phyloP scores from a whole-genome alignment of 2,888 invertebrate genomes.

The Theristus sp. region DNA sequence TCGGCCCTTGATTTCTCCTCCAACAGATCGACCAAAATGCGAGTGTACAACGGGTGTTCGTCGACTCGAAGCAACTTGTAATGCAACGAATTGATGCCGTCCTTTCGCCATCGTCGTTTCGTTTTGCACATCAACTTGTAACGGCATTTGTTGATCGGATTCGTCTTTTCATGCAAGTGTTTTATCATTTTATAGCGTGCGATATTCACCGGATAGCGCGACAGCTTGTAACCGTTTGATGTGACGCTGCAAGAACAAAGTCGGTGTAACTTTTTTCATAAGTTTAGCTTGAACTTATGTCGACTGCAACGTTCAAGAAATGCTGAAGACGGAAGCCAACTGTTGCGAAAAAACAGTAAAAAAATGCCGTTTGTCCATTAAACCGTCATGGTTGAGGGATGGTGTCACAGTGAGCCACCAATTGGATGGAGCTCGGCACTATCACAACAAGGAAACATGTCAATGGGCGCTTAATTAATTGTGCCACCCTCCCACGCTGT shows the following conservation, averaged over 20 bases:
- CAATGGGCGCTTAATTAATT: too few species aligned
- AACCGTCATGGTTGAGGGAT: too few species aligned
- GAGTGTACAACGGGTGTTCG: conserved; percentile 5
- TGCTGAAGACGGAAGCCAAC: too few species aligned
- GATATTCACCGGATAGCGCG: conserved; percentile 72
- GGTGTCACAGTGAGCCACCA: too few species aligned
- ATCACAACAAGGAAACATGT: too few species aligned
- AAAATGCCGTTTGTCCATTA: too few species aligned
- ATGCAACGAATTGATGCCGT: conserved; percentile 33
- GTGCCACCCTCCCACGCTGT: too few species aligned
- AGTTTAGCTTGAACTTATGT: too few species aligned
- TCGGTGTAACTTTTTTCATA: too few species aligned
- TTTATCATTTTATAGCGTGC: conserved; percentile 88
- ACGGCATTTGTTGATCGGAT: conserved; percentile 44
- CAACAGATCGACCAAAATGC: conserved; percentile 7
- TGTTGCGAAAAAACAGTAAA: too few species aligned
- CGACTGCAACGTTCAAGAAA: too few species aligned
- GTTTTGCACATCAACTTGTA: conserved; percentile 32
- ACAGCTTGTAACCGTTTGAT: conserved; percentile 50
- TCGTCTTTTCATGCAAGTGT: conserved; percentile 62
- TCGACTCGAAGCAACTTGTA: conserved; percentile 20
- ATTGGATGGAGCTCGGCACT: too few species aligned
- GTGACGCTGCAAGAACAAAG: conserved; percentile 13
- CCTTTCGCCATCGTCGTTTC: conserved; percentile 29
- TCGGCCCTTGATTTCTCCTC: conserved; percentile 2